Percentiles rank a stretch among this genome's conserved stretches.
Conservation (phyloP, 2,888 invertebrate genomes). For the Synanthedon myopaeformis region DNA sequence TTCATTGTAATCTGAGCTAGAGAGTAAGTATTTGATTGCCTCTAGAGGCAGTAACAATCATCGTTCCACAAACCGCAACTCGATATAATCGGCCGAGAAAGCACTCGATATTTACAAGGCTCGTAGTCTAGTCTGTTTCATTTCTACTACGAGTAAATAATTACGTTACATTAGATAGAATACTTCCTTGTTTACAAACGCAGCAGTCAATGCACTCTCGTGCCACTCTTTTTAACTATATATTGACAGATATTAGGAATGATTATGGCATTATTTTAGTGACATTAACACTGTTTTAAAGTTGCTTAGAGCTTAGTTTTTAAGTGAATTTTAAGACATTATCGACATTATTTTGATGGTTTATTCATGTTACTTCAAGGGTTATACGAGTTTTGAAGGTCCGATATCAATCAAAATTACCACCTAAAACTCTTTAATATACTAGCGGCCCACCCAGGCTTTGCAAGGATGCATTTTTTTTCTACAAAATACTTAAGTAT, state of each 20-base stretch:
- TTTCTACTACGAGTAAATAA: slow-evolving; percentile 19
- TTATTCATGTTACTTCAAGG: too few species aligned
- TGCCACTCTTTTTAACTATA: not conserved
- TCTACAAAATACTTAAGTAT: too few species aligned
- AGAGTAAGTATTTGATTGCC: slow-evolving; percentile 36
- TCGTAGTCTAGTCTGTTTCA: slow-evolving; percentile 22
- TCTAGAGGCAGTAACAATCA: slow-evolving; percentile 23
- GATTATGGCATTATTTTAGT: not conserved
- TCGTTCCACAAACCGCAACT: slow-evolving; percentile 38
- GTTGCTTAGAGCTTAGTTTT: too few species aligned
- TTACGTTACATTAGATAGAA: slow-evolving; percentile 26
- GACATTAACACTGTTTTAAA: not conserved
- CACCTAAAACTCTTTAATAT: too few species aligned
- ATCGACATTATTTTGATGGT: too few species aligned
- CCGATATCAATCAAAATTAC: too few species aligned
- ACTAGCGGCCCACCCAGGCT: too few species aligned
- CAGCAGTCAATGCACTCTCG: slow-evolving; percentile 1
- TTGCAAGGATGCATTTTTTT: too few species aligned
- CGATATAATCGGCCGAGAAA: slow-evolving; percentile 39
- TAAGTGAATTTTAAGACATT: too few species aligned
- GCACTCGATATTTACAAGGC: slow-evolving; percentile 26
- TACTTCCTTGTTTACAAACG: slow-evolving; percentile 11
- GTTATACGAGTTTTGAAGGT: too few species aligned
- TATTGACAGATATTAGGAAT: not conserved
- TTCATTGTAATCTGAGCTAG: slow-evolving; percentile 35